Base-by-base conservation (phyloP, 2,888 invertebrate genomes). In the Diarsia brunnea region DNA sequence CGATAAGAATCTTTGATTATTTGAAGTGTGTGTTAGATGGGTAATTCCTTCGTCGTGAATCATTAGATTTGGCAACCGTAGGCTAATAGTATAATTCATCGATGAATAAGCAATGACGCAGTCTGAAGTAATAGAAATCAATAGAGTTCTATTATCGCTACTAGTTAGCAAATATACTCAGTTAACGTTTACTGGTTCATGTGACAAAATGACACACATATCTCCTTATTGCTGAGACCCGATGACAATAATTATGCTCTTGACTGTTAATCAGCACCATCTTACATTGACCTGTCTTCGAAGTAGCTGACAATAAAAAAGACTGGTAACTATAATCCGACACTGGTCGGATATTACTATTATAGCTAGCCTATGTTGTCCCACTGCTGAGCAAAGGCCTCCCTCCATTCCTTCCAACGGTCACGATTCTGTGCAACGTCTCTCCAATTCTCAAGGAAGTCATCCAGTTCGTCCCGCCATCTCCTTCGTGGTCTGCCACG, bases 1-100 rank as follows among this genome's bases (percentile, higher is more conserved):
- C 70, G 82, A 27, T 64, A 66, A 53, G 83, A 84, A 84, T 84
- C 12, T 8, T n/a, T 47, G 68, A 84, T 78, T 70, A 49, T 38
- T 63, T 55, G 16, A 45, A 49, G 38, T 53, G 45, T 73, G 27
- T 61, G 47, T 45, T 71, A 43, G 65, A 69, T 64, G 27, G 51
- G 31, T 67, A 70, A 73, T 75, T 49, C 24, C 47, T 65, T 31
- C 1, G 1, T 51, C n/a, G 58, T 82, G 81, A 84, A 64, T 82
- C 81, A 78, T 63, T 78, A 67, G 27, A 67, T 79, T 83, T 79
- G 69, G 79, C 81, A 79, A 69, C 69, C 0, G 2, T 31, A 60
- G 51, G 66, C 49, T 24, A n/a, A n/a, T n/a, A 58, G 38, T 68
- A 81, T 31, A 55, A 75, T 61, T 61, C 78, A 53, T 53, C 43